Evolutionary conservation across 2,888 invertebrate species (phyloP).

Genomic region (Sinohyriopsis cumingii): DNA sequence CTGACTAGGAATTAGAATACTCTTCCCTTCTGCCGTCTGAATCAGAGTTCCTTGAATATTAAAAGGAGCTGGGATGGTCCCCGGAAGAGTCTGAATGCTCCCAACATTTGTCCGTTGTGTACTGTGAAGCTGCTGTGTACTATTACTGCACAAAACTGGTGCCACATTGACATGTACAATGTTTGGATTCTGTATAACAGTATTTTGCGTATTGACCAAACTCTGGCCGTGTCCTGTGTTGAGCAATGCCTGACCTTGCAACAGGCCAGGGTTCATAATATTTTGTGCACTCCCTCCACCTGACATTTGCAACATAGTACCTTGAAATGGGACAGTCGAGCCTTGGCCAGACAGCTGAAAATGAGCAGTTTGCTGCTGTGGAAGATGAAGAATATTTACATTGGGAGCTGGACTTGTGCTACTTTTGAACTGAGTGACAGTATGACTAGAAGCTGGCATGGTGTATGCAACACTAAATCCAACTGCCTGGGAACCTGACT

Average conservation of each 20-base stretch:
- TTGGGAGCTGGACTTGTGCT: slow-evolving; percentile 38
- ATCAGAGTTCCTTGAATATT: slow-evolving; percentile 60
- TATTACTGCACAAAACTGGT: slow-evolving; percentile 45
- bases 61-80: slow-evolving; percentile 26
- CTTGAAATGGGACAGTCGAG: slow-evolving; percentile 8
- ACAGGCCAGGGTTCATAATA: slow-evolving; percentile 20
- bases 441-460: slow-evolving; percentile 20
- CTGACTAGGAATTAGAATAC: slow-evolving; percentile 53
- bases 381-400: slow-evolving; percentile 47
- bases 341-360: slow-evolving; percentile 28
- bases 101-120: slow-evolving; percentile 23
- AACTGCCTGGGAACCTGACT: slow-evolving; percentile 31
- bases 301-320: slow-evolving; percentile 8
- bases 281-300: slow-evolving; percentile 18
- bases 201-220: slow-evolving; percentile 58
- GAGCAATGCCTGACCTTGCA: slow-evolving; percentile 43
- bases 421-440: slow-evolving; percentile 23
- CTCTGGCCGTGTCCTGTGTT: slow-evolving; percentile 28
- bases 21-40: slow-evolving; percentile 60
- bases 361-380: slow-evolving; percentile 34
- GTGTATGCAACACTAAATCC: slow-evolving; percentile 32
- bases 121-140: slow-evolving; percentile 35
- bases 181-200: slow-evolving; percentile 61
- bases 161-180: slow-evolving; percentile 61
- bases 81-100: slow-evolving; percentile 31